Percentiles rank a stretch among this genome's conserved stretches.
These are phyloP conservation scores for Platichthys stellatus DNA, from an alignment of 2,113 vertebrate genomes.

Conservation along the genomic window DNA sequence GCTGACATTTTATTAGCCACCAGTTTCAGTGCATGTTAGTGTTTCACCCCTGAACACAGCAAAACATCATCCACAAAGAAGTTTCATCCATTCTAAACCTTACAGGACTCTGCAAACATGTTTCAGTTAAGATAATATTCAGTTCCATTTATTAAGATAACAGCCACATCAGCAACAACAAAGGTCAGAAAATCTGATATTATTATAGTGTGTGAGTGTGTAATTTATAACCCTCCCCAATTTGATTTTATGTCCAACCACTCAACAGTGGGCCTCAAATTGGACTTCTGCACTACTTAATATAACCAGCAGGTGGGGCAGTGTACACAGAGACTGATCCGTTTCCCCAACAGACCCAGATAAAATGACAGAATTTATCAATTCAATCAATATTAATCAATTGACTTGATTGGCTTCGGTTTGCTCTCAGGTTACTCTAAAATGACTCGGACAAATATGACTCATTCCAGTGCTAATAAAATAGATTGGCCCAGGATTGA, in stretches of 20 bases:
- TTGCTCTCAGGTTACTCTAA: background rate
- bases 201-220: background rate
- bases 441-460: background rate
- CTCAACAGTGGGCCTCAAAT: conserved; percentile 4
- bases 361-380: too few relatives aligned
- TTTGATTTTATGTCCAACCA: background rate
- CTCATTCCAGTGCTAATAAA: background rate
- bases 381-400: background rate
- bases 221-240: background rate
- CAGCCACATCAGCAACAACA: background rate
- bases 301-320: conserved; percentile 43
- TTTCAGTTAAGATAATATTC: background rate
- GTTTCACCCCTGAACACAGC: background rate
- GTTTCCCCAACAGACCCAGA: background rate
- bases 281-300: background rate
- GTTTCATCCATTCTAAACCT: background rate
- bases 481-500: background rate
- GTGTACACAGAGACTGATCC: background rate
- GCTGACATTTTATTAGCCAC: background rate
- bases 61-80: background rate
- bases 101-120: background rate
- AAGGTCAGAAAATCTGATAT: background rate
- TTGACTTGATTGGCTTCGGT: background rate
- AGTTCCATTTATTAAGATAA: background rate
- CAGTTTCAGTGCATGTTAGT: background rate